Evolutionary conservation across 2,113 vertebrate genomes (phyloP).

Genomic region (Ammodytes marinus): DNA sequence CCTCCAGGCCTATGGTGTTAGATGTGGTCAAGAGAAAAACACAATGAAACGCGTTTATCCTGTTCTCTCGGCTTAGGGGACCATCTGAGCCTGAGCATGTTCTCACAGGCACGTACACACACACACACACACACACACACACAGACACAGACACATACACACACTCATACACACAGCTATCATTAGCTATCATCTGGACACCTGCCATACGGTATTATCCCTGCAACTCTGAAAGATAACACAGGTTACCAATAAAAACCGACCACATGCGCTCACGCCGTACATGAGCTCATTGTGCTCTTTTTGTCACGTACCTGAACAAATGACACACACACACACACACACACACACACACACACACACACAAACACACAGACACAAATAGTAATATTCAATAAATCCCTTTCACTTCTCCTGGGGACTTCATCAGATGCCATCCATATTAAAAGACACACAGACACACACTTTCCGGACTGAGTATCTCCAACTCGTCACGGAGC

Average conservation of each 20-base stretch:
- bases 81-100: conserved; percentile 15
- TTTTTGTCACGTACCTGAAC: conserved; percentile 32
- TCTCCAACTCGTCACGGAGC: conserved; percentile 26
- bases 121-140: conserved; percentile 29
- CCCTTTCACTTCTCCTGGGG: conserved; percentile 35
- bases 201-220: conserved; percentile 68
- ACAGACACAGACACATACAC: conserved; percentile 22
- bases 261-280: conserved; percentile 17
- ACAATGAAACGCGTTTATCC: conserved; percentile 66
- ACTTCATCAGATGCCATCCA: conserved; percentile 30
- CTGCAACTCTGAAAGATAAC: conserved; percentile 65
- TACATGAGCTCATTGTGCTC: conserved; percentile 19
- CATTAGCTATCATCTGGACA: conserved; percentile 67
- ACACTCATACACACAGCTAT: conserved; percentile 40
- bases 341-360: conserved; percentile 6
- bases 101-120: conserved; percentile 17
- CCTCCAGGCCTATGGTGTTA: conserved; percentile 34
- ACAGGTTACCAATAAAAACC: conserved; percentile 57
- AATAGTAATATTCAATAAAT: conserved; percentile 16
- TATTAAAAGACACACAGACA: conserved; percentile 38
- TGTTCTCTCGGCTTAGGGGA: conserved; percentile 34
- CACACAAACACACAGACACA: background rate
- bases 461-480: conserved; percentile 17
- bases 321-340: conserved; percentile 17
- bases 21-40: conserved; percentile 43